Conservation (phyloP, 2,888 invertebrate species). For the Cephonodes hylas region DNA sequence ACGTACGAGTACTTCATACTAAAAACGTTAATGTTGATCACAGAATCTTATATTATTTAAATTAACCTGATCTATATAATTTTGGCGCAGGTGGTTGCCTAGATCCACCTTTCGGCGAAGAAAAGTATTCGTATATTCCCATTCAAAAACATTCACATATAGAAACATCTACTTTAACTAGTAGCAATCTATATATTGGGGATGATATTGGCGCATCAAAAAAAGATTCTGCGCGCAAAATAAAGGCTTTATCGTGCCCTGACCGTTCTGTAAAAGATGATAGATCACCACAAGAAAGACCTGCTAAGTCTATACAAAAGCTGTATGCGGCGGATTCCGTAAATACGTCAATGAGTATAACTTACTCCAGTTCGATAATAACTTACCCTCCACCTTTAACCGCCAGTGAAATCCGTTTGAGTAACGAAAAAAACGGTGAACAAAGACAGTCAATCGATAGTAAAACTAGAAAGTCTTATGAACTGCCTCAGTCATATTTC, state of each 20-base stretch:
- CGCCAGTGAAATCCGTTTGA: constrained; percentile 27
- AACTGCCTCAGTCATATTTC: constrained; percentile 38
- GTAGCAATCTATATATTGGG: neutral
- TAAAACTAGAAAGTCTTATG: constrained; percentile 28
- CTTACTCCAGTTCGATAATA: constrained; percentile 49
- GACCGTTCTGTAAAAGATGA: neutral
- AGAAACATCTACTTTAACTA: neutral
- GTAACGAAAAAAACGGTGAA: constrained; percentile 27
- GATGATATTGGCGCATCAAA: neutral
- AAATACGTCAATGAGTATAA: constrained; percentile 22
- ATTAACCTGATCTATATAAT: neutral
- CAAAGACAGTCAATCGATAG: constrained; percentile 22
- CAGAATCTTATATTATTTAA: neutral
- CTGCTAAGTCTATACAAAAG: constrained; percentile 2
- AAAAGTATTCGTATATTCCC: constrained; percentile 54
- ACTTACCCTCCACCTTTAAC: constrained; percentile 51
- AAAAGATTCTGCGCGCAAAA: neutral
- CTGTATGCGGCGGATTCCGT: constrained; percentile 26
- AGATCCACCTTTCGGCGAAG: constrained; percentile 68
- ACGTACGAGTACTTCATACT: neutral
- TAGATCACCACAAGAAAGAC: constrained; percentile 11
- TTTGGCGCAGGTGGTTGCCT: constrained; percentile 62
- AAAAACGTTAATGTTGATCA: neutral
- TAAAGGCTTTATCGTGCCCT: neutral
- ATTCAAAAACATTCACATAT: constrained; percentile 14